Evolutionary conservation across 1,140 invertebrate genomes (phyloP).

Genomic region (Conus ventricosus): DNA sequence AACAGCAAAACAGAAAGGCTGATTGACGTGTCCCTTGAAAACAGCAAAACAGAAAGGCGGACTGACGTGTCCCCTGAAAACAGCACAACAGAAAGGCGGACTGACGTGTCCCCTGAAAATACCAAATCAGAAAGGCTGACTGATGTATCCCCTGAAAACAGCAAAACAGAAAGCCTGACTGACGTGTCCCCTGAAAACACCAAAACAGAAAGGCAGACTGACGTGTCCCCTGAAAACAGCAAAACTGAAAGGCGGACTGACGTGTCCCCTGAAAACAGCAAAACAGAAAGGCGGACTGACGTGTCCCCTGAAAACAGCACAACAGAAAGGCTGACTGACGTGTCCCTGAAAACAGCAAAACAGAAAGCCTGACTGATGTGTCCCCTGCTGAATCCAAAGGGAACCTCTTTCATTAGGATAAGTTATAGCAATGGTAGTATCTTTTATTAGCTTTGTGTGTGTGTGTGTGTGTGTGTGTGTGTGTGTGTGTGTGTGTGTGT

Average conservation of each 20-base stretch:
- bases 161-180: not conserved
- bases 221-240: constrained; percentile 41
- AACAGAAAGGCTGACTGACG: not conserved
- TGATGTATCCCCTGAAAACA: constrained; percentile 40
- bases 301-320: constrained; percentile 42
- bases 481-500: constrained; percentile 5
- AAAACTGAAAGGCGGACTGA: not conserved
- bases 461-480: constrained; percentile 17
- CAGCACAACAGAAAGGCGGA: not conserved
- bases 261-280: constrained; percentile 42
- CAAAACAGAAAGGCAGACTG: not conserved
- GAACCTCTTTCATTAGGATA: no score
- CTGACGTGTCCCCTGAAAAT: constrained; percentile 38
- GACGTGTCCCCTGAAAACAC: constrained; percentile 40
- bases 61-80: constrained; percentile 40
- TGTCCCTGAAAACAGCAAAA: constrained; percentile 43
- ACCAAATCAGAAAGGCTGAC: not conserved
- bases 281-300: not conserved
- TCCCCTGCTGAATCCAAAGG: no score
- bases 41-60: not conserved
- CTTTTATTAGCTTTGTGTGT: not conserved
- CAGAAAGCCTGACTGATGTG: not conserved
- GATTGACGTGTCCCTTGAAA: constrained; percentile 37
- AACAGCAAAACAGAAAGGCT: constrained; percentile 10
- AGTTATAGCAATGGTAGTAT: no score